Base-by-base conservation (phyloP, 2,888 invertebrate species). In the Laspeyria flexula region DNA sequence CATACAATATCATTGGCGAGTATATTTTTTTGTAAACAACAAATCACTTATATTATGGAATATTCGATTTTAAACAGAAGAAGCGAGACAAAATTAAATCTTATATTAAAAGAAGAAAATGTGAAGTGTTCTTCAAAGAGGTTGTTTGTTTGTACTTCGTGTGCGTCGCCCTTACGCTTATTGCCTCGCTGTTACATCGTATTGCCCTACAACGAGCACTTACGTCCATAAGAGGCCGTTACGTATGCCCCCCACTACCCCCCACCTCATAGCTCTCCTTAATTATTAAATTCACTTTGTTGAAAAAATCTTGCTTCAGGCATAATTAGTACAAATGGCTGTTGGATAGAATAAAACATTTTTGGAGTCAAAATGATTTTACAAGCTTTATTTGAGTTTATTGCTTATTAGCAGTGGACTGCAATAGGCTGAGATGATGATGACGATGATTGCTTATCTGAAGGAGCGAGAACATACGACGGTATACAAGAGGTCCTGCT, bases 221-320 rank as follows among this genome's bases (percentile, higher is more conserved):
- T 72, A 64, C 55, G 45, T n/a, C 3, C 49, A 30, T 55, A 57
- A 66, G 63, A 59, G 58, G 42, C 59, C 52, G 58, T 67, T 65
- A 63, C 56, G 56, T 67, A 60, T 59, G 53, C 67, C 63, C 53
- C 58, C 56, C 34, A 52, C 56, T 59, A 51, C 67, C 63, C 53
- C 58, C 56, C 34, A 52, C 56, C 61, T 70, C 65, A 59, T 49
- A 2, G 15, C 52, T 47, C 21, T 48, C 54, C 44, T 71, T 69
- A 64, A 66, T 66, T 53, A 66, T 66, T 64, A 61, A 66, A 67
- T 58, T 55, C 53, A 66, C 67, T 65, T 67, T 46, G 47, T 51
- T 39, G 42, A 60, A 66, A 60, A 63, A 65, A 62, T 51, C 60
- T 57, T 52, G 39, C 31, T 44, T 47, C 44, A 46, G 60, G 51